Conservation (phyloP, 2,797 vertebrate genomes). For the Dryobates pubescens region DNA sequence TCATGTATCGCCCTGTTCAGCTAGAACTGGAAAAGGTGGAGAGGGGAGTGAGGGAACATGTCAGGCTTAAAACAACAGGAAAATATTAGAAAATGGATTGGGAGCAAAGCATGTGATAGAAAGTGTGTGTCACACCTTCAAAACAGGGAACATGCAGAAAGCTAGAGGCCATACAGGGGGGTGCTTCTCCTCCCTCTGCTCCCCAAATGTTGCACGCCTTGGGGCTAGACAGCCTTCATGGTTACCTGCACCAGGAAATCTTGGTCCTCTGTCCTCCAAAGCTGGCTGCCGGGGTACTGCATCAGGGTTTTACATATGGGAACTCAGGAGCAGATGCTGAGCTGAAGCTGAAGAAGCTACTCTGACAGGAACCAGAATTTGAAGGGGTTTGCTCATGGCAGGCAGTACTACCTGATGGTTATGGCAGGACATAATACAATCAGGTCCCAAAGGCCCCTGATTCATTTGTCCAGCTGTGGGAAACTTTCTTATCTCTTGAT, state of each 20-base stretch:
- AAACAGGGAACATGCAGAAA: background rate
- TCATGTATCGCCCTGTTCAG: background rate
- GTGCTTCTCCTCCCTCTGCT: background rate
- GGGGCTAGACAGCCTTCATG: background rate
- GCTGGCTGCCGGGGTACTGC: background rate
- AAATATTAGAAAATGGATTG: background rate
- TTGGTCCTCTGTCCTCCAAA: rapidly evolving
- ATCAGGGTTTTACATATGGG: background rate
- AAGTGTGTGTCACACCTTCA: background rate
- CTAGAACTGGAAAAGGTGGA: background rate
- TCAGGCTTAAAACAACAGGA: background rate
- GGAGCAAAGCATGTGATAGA: background rate
- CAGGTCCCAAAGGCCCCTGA: too few species aligned
- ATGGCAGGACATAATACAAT: rapidly evolving
- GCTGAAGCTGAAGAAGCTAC: background rate
- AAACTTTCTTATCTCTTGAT: background rate
- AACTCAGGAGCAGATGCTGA: background rate
- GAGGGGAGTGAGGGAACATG: background rate
- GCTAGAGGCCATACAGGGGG: rapidly evolving
- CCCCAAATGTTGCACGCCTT: rapidly evolving
- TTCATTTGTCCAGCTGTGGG: background rate
- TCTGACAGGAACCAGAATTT: background rate
- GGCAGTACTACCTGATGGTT: background rate
- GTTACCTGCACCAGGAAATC: background rate
- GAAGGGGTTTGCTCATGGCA: background rate